Evolutionary conservation across 2,797 vertebrate genomes (phyloP).

Genomic region (Characodon lateralis): DNA sequence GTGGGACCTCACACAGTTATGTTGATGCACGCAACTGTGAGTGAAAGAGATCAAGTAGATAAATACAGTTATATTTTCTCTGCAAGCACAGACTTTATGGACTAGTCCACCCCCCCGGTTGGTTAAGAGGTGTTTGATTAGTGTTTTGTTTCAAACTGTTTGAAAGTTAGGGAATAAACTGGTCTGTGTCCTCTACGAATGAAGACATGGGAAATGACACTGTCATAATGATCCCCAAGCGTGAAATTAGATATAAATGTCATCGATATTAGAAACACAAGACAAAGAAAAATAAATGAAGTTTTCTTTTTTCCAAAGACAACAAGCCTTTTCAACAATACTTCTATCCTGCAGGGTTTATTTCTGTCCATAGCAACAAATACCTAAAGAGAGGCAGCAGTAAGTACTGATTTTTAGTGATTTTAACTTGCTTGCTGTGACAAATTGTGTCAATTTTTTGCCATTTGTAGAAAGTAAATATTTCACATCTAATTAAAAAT

Average conservation of each 20-base stretch:
- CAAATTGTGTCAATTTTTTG: neutral
- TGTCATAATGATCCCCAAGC: neutral
- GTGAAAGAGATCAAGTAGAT: conserved; percentile 23
- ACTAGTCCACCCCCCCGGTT: conserved; percentile 3
- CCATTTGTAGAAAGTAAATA: neutral
- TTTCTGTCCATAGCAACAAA: conserved; percentile 19
- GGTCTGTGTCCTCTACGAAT: conserved; percentile 4
- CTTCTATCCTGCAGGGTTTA: neutral
- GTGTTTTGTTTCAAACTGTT: conserved; percentile 33
- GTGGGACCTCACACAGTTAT: conserved; percentile 66
- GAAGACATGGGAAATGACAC: conserved; percentile 5
- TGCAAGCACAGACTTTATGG: conserved; percentile 15
- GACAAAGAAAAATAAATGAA: conserved; percentile 22
- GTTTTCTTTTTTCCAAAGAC: neutral
- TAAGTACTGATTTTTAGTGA: neutral
- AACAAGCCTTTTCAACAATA: neutral
- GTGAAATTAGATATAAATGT: neutral
- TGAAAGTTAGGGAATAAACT: conserved; percentile 7
- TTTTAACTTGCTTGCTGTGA: neutral
- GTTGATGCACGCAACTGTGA: conserved; percentile 29
- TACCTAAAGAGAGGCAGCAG: neutral
- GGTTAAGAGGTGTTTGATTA: conserved; percentile 5
- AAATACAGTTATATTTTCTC: conserved; percentile 24
- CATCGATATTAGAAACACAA: neutral
- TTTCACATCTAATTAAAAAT: neutral